phyloP scores from a whole-genome alignment of 2,797 vertebrate species.

The Emys orbicularis region DNA sequence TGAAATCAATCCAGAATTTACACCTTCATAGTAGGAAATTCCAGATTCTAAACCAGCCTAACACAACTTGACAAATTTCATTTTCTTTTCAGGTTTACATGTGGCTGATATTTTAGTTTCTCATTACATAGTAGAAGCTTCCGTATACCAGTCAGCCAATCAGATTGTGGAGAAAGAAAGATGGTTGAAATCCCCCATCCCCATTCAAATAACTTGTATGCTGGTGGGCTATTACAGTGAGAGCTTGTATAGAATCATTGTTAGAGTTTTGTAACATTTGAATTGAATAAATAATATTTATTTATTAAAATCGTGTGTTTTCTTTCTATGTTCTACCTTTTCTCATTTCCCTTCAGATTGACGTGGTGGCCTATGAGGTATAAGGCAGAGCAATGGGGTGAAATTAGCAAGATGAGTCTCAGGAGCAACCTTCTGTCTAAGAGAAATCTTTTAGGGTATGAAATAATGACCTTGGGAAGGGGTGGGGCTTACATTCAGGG shows the following conservation, averaged over 20 bases:
- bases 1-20: neutral
- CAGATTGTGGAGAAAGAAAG: neutral
- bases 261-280: neutral
- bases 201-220: neutral
- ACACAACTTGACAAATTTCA: neutral
- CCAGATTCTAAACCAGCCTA: neutral
- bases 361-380: neutral
- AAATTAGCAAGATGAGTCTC: neutral
- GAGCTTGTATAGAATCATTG: neutral
- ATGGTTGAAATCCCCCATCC: neutral
- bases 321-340: fast-evolving
- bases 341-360: too few relatives aligned
- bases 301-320: neutral
- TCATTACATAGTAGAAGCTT: neutral
- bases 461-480: fast-evolving
- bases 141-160: fast-evolving
- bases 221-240: neutral
- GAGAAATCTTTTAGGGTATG: neutral
- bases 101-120: neutral
- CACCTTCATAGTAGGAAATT: neutral
- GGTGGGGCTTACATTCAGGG: neutral
- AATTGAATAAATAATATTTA: constrained; percentile 50
- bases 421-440: neutral
- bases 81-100: neutral
- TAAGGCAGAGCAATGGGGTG: neutral